Evolutionary conservation across 2,113 vertebrate genomes (phyloP).

Genomic region (Mionectes macconnelli): DNA sequence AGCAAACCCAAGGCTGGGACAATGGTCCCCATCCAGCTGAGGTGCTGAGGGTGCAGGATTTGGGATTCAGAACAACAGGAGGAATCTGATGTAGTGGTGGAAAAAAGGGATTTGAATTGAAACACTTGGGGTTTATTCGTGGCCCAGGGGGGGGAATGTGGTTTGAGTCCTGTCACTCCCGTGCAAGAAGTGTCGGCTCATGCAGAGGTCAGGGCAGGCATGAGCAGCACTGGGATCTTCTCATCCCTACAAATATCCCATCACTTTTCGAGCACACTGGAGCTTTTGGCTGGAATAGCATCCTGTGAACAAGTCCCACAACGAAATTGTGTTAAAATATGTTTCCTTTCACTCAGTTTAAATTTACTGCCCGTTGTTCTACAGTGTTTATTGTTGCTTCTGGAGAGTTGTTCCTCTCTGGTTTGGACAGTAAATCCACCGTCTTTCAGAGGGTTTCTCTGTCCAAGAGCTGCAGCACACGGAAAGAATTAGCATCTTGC

Average conservation of each 20-base stretch:
- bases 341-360: slow-evolving; percentile 14
- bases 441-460: not conserved
- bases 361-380: slow-evolving; percentile 27
- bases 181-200: fast-evolving
- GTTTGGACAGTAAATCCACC: slow-evolving; percentile 4
- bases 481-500: slow-evolving; percentile 36
- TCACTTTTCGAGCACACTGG: fast-evolving
- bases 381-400: slow-evolving; percentile 38
- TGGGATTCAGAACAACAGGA: not conserved
- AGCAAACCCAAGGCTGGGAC: not conserved
- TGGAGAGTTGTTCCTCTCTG: slow-evolving; percentile 51
- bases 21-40: fast-evolving
- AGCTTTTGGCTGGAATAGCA: not conserved
- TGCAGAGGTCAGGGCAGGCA: not conserved
- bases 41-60: not conserved
- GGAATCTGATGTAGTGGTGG: not conserved
- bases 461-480: slow-evolving; percentile 37
- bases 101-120: not conserved
- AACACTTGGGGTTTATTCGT: not conserved
- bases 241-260: not conserved
- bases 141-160: not conserved
- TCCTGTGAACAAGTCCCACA: not conserved
- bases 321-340: not conserved
- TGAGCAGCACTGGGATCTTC: not conserved
- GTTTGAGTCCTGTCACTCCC: not conserved